Conservation (phyloP, 2,888 invertebrate genomes). For the Gandaritis pyraliata region DNA sequence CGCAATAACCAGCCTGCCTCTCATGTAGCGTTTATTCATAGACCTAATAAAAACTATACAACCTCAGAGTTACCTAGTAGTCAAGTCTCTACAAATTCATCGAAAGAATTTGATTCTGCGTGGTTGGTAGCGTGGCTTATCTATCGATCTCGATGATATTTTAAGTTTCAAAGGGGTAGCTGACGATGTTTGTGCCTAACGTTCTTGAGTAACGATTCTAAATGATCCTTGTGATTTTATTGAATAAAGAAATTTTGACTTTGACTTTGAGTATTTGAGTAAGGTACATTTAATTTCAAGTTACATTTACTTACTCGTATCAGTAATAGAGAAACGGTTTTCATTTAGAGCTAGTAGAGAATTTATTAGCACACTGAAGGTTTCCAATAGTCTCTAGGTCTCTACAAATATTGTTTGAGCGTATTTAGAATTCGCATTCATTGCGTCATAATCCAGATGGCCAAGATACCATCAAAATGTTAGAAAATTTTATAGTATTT, state of each 20-base stretch:
- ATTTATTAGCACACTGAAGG: background rate
- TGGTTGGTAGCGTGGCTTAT: constrained; percentile 7
- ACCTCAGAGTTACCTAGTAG: constrained; percentile 5
- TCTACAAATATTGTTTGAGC: constrained; percentile 4
- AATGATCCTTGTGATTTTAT: too few relatives aligned
- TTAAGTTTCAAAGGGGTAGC: background rate
- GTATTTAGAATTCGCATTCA: constrained; percentile 8
- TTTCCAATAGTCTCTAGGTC: background rate
- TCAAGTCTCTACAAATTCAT: constrained; percentile 3
- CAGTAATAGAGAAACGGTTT: background rate
- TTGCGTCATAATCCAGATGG: constrained; percentile 21
- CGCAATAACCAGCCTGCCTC: constrained; percentile 25
- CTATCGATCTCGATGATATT: constrained; percentile 9
- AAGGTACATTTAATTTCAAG: background rate
- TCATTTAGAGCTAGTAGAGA: background rate
- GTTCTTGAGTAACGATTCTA: too few relatives aligned
- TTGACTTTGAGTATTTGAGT: too few relatives aligned
- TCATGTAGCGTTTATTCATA: constrained; percentile 10
- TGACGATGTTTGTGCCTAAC: background rate
- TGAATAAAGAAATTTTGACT: too few relatives aligned
- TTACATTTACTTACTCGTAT: background rate
- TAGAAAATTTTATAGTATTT: constrained; percentile 8
- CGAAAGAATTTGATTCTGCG: background rate
- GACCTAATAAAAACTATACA: constrained; percentile 21
- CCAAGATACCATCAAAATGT: constrained; percentile 7